Evolutionary conservation across 2,797 vertebrate genomes (phyloP), one percentile per base, ranked within the genome.

Genomic region (Balearica regulorum): DNA sequence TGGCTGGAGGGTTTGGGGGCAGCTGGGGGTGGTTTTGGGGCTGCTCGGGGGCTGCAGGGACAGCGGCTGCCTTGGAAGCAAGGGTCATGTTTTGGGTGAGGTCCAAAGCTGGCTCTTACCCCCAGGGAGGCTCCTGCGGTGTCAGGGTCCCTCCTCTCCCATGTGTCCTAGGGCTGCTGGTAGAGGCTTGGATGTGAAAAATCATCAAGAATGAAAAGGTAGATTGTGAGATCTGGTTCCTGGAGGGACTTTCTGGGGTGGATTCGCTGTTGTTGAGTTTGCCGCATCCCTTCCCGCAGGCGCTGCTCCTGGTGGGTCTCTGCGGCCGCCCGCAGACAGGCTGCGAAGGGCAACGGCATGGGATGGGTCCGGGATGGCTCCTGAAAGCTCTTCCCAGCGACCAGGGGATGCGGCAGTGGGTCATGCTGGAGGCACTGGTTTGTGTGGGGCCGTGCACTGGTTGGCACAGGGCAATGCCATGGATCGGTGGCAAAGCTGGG

Each of bases 251-350:
- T 87, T 14, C 33, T 43, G 25, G 46, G 58, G 55, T 4, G 15
- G 48, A 41, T 60, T 44, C 1, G 1, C n/a, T 89, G 54, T 3
- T 39, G n/a, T 4, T 65, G 65, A 65, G 49, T 62, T 87, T 41
- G 41, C 28, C 7, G 31, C n/a, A 9, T 41, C 76, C 22, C 22
- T 76, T 73, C 7, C 31, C 1, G 0, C 19, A 13, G 44, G 49
- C 2, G 0, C 29, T 46, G 26, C 20, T 51, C 55, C 37, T 71
- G 37, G 4, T 3, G 29, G 31, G 20, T 72, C 69, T 43, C 65
- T 75, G 70, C 24, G 91, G 46, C 76, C 2, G 4, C 75, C 22
- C 0, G 0, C 16, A 1, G 44, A 48, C 4, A 10, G 64, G n/a
- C 28, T 82, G 70, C 0, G 1, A 53, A 43, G 26, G 29, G 48